Evolutionary conservation across 1,140 invertebrate species (phyloP), one percentile per base, ranked within the genome.

Genomic region (Bicyclus anynana): DNA sequence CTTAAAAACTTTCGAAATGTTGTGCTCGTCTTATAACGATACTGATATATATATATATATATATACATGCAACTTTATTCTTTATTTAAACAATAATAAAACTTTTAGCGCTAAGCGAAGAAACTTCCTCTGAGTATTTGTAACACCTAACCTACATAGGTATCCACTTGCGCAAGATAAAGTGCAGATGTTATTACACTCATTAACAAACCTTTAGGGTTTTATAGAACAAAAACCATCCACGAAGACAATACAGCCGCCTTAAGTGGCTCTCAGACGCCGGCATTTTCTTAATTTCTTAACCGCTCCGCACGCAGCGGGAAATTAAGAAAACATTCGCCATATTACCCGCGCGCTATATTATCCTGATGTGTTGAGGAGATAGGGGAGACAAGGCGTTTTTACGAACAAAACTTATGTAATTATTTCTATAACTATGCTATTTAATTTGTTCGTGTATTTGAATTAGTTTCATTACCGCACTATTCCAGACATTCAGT

Each of bases 261-360:
- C 53, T 64, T 69, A 72, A 72, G 64, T 69, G 62, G 64, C 59
- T 63, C 33, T 48, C 60, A 63, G 63, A 78, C 75, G 69, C 69
- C 52, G 70, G 73, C 72, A 74, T 79, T 81, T 78, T 83, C 80
- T 87, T 87, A 84, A 85, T 87, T 87, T 81, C 79, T 85, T 81
- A 83, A 84, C 75, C 78, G 71, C 74, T 67, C 65, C 77, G 69
- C 72, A 80, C 82, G 62, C 84, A 79, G 80, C 75, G 80, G 78
- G 81, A 77, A 87, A 87, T 87, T 87, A 85, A 85, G 82, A 82
- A 84, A 85, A 84, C 84, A 84, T 85, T 83, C 72, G 62, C 69
- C 73, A 70, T 72, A 74, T 80, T 82, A 82, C 79, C 63, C 55
- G 68, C 37, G 44, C 48, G 21, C 49, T 21, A 23, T 51, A 27